Base-by-base conservation (phyloP, 2,888 invertebrate genomes). In the Notocelia uddmanniana region DNA sequence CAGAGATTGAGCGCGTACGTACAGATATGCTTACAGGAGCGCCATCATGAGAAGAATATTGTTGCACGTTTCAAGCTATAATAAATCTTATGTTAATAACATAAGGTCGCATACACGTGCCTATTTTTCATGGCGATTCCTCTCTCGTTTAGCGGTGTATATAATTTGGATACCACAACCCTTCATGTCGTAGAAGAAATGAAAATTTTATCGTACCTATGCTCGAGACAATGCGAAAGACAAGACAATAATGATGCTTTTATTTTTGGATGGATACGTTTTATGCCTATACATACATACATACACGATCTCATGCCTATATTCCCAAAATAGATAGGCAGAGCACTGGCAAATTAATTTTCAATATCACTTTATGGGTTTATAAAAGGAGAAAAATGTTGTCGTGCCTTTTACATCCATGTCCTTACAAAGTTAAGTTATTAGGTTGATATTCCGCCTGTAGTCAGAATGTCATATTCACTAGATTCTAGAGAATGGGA, bases 1-100 rank as follows among this genome's bases (percentile, higher is more conserved):
- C 26, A n/a, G 69, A 69, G 60, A 69, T 55, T 55, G 45, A 55
- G 55, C 62, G 55, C 55, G 48, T 55, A 45, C 55, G 54, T 23
- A 52, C 52, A 45, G 50, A 50, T 59, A 37, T 50, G 31, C 31
- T 48, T 62, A 45, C 18, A 62, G 10, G 48, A 23, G 6, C 48
- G 31, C 31, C 31, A 11, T 9, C 18, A 31, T 54, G 15, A 0
- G 8, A 54, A 8, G 15, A 54, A 19, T 11, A 54, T n/a, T 23
- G 1, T 21, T 10, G 31, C 31, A 31, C 31, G 15, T 21, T 11
- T n/a, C n/a, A 26, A 3, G 21, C 23, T 23, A 45, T 45, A 60
- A 60, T 45, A 45, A 23, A 23, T n/a, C 60, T 58, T 21, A 59
- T 41, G 15, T 15, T 19, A 15, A 41, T 34, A 21, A 1, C 9